phyloP scores from a whole-genome alignment of 2,113 vertebrate species.

The Corynorhinus townsendii region DNA sequence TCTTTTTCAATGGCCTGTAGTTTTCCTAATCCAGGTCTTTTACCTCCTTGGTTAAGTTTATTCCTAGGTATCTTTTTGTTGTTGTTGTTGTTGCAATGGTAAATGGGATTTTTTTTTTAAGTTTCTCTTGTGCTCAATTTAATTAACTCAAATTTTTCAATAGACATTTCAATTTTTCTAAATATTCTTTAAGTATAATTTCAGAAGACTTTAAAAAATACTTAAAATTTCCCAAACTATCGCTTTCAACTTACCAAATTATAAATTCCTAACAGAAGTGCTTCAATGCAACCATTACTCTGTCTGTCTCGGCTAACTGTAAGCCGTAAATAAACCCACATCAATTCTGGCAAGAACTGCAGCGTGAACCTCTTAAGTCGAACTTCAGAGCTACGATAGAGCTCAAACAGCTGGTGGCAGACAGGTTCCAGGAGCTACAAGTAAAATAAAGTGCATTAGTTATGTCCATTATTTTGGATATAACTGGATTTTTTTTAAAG shows the following conservation, averaged over 20 bases:
- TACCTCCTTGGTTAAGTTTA: no score
- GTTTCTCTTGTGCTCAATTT: neutral
- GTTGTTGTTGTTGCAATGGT: no score
- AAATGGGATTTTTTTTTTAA: no score
- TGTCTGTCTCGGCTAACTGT: constrained; percentile 94
- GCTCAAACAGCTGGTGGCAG: constrained; percentile 97
- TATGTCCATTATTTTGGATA: constrained; percentile 32
- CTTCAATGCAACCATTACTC: constrained; percentile 98
- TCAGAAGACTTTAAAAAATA: constrained; percentile 40
- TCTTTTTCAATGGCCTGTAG: no score
- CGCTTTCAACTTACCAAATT: constrained; percentile 89
- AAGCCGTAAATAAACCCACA: constrained; percentile 94
- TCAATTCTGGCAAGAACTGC: constrained; percentile 96
- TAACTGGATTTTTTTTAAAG: neutral
- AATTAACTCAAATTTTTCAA: constrained; percentile 23
- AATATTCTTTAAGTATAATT: constrained; percentile 21
- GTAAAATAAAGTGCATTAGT: constrained; percentile 35
- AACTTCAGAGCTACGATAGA: constrained; percentile 95
- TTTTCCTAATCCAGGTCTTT: no score
- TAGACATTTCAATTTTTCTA: constrained; percentile 32
- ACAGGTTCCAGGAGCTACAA: constrained; percentile 95
- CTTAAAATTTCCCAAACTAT: constrained; percentile 25
- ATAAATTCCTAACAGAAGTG: constrained; percentile 95
- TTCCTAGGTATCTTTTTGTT: no score
- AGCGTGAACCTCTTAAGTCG: constrained; percentile 94